Percentiles rank a stretch among this genome's conserved stretches.
These are phyloP conservation scores for Chloroceryle inda DNA, from an alignment of 2,797 vertebrate genomes.

Conservation along the genomic window DNA sequence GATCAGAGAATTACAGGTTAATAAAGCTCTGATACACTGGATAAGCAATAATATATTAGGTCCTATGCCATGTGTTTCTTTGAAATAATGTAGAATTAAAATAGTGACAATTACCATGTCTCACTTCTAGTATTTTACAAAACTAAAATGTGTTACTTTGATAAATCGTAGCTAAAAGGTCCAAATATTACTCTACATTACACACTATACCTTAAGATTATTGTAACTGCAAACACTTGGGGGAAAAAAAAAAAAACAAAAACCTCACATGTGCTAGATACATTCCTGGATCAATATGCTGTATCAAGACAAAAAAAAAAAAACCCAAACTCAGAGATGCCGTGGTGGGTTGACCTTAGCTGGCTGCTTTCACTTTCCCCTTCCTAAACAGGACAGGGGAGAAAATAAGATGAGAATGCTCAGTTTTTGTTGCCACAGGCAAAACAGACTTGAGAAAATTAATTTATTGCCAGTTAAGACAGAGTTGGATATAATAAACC, in stretches of 20 bases:
- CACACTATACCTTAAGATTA: not conserved
- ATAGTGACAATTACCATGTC: not conserved
- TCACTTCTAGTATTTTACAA: not conserved
- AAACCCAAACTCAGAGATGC: not conserved
- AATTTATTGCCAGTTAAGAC: not conserved
- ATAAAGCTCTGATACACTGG: not conserved
- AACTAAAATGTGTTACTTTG: not conserved
- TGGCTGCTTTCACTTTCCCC: not conserved
- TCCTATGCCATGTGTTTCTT: not conserved
- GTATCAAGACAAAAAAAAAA: not conserved
- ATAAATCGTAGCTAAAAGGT: not conserved
- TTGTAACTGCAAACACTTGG: not conserved
- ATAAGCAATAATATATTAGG: not conserved
- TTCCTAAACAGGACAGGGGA: not conserved
- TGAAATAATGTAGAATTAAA: not conserved
- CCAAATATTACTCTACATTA: not conserved
- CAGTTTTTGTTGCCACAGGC: fast-evolving
- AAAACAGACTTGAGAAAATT: not conserved
- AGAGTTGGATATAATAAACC: not conserved
- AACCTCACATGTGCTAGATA: not conserved
- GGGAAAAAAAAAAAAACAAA: not conserved
- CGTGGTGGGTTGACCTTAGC: not conserved
- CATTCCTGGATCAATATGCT: not conserved
- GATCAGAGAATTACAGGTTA: not conserved
- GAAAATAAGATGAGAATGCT: not conserved